Percentiles rank a stretch among this genome's conserved stretches.
These are phyloP conservation scores for Gambelia wislizenii DNA, from an alignment of 2,797 vertebrate genomes.

Conservation along the genomic window DNA sequence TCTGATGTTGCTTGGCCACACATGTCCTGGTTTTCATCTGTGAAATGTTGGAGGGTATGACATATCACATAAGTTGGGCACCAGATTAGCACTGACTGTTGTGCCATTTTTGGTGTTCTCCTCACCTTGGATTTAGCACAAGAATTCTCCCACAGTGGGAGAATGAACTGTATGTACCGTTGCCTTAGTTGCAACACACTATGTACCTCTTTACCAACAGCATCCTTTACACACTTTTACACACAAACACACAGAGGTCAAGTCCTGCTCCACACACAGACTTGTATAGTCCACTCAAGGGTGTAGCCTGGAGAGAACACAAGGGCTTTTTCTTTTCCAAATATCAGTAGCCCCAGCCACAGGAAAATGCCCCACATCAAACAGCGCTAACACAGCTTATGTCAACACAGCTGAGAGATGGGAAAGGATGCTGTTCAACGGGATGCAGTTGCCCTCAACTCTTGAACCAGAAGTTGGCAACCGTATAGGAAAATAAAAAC, in stretches of 20 bases:
- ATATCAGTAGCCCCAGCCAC: constrained; percentile 45
- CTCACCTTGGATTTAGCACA: rapidly evolving
- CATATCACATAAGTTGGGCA: not conserved
- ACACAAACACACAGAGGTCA: constrained; percentile 5
- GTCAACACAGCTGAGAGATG: constrained; percentile 45
- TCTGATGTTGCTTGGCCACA: too few species aligned
- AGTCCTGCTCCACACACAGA: constrained; percentile 64
- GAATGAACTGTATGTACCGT: not conserved
- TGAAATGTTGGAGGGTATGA: not conserved
- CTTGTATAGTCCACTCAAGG: constrained; percentile 27
- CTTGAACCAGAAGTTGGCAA: not conserved
- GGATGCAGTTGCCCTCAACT: constrained; percentile 18
- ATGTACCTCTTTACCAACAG: not conserved
- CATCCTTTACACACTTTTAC: not conserved
- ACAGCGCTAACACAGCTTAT: constrained; percentile 14
- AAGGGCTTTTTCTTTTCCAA: constrained; percentile 56
- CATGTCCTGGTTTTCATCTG: too few species aligned
- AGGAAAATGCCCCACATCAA: constrained; percentile 53
- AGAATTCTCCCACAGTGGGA: constrained; percentile 28
- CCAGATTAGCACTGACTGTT: not conserved
- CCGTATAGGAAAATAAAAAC: not conserved
- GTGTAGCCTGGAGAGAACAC: constrained; percentile 9
- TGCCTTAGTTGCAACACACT: not conserved
- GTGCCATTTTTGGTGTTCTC: not conserved
- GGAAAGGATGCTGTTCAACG: not conserved